Evolutionary conservation across 2,888 invertebrate genomes (phyloP).

Genomic region (Oligia fasciuncula): DNA sequence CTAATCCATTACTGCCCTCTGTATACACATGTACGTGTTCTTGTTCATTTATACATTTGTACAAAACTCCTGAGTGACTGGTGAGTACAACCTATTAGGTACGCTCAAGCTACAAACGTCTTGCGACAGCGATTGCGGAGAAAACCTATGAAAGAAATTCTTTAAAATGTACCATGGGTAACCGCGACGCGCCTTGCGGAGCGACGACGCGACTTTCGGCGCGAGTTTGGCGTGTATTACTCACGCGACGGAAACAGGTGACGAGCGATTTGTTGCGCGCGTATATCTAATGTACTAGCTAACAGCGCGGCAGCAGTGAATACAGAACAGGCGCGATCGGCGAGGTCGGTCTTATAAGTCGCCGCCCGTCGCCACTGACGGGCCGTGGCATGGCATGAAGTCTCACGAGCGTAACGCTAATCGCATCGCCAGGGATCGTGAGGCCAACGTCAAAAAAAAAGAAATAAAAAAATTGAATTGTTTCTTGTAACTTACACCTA

Average conservation of each 20-base stretch:
- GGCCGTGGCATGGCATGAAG: background rate
- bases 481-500: background rate
- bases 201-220: no score
- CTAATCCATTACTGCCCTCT: background rate
- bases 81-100: no score
- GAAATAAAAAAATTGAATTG: background rate
- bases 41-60: background rate
- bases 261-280: background rate
- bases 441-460: background rate
- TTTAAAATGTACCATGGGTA: background rate
- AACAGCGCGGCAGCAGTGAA: background rate
- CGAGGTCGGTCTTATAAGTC: background rate
- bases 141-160: background rate
- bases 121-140: background rate
- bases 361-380: background rate
- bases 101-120: background rate
- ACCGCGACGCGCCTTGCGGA: background rate
- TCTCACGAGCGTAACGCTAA: background rate
- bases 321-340: background rate
- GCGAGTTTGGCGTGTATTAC: background rate
- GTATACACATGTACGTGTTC: no score
- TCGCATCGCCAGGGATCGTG: background rate
- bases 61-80: background rate
- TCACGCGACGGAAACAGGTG: background rate
- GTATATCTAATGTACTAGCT: background rate